phyloP scores from a whole-genome alignment of 2,888 invertebrate species.

The Drosophila subsilvestris region DNA sequence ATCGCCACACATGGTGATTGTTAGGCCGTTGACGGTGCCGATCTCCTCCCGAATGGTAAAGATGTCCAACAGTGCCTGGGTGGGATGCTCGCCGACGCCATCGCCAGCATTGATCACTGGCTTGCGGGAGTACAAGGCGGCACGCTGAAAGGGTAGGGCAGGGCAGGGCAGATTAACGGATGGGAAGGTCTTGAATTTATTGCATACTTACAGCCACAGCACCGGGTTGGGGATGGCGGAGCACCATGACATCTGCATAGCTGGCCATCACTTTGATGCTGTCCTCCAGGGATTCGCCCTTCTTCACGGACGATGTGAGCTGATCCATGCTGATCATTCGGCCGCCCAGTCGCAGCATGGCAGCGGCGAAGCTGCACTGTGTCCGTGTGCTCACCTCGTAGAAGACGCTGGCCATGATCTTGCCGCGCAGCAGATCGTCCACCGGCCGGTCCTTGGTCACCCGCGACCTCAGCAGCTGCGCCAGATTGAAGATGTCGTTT shows the following conservation, averaged over 20 bases:
- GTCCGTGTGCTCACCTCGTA: constrained; percentile 99
- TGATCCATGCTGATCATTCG: constrained; percentile 95
- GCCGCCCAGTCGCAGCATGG: constrained; percentile 98
- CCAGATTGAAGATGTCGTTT: constrained; percentile 96
- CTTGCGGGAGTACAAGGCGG: constrained; percentile 92
- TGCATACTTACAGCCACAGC: constrained; percentile 90
- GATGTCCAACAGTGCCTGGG: constrained; percentile 98
- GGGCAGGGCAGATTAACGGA: background rate
- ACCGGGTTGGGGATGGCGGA: constrained; percentile 96
- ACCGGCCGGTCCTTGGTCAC: constrained; percentile 93
- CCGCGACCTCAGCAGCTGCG: constrained; percentile 92
- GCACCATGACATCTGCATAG: constrained; percentile 96
- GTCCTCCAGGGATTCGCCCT: constrained; percentile 97
- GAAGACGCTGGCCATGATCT: constrained; percentile 97
- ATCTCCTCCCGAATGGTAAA: constrained; percentile 99
- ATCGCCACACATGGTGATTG: constrained; percentile 99
- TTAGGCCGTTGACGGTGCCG: constrained; percentile 98
- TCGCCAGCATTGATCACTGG: constrained; percentile 99
- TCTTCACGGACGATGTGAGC: constrained; percentile 95
- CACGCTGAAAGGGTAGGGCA: constrained; percentile 86
- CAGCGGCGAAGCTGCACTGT: constrained; percentile 97
- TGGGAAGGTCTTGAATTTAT: background rate
- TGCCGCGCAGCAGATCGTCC: constrained; percentile 94
- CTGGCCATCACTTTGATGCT: constrained; percentile 94
- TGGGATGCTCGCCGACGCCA: constrained; percentile 98